Base-by-base conservation (phyloP, 1,140 invertebrate genomes). In the Drosophila bocki region DNA sequence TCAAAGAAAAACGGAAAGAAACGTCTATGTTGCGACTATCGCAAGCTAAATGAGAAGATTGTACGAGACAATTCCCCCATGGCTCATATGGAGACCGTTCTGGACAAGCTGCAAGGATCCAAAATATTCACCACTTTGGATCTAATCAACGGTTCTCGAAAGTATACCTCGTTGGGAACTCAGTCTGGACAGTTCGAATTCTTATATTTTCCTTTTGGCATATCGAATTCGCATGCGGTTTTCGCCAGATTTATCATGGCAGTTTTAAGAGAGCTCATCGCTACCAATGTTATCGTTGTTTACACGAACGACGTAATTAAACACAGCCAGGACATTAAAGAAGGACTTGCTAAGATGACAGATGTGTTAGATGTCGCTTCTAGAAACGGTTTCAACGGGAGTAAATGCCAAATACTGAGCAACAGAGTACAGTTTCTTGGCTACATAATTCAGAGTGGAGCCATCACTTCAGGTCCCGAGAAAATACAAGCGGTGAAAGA, bases 351-450 rank as follows among this genome's bases (percentile, higher is more conserved):
- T 7, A 61, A 50, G 5, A 4, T 61, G 3, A 37, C 3, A 41
- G 41, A 17, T 32, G n/a, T 4, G 5, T 62, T 58, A 13, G 3
- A 35, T 4, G 48, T 54, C 11, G 7, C 26, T 32, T 19, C 47
- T 29, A 5, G 0, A 12, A 42, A 19, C 12, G 48, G 37, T 7
- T 53, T 63, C 7, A 39, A 39, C 6, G 15, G 37, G 13, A 15
- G 13, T 15, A 33, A 63, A 17, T 33, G n/a, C 5, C 26, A 63
- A 19, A 42, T 62, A 19, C 41, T 62, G 26, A 6, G n/a, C 12
- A 9, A 19, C 9, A 48, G 12, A 26, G 45, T 63, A 8, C 17
- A 58, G 2, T 59, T 59, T 39, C 3, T 39, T 7, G 37, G 37
- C 13, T 39, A 39, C 13, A 39, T 39, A 13, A 15, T 15, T 9